Evolutionary conservation across 2,113 vertebrate genomes (phyloP).

Genomic region (Helogale parvula): DNA sequence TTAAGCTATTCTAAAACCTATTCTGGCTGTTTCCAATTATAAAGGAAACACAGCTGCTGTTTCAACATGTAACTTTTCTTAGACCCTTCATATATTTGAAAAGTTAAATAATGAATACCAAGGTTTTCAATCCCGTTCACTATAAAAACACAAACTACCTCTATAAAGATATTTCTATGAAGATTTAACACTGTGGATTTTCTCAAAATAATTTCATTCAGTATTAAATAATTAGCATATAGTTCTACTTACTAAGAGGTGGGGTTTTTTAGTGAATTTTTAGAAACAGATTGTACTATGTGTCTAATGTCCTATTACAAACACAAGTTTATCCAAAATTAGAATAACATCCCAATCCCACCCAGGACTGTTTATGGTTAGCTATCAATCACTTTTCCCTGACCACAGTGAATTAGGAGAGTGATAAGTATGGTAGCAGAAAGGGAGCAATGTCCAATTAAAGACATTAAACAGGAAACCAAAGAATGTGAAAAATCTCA

Average conservation of each 20-base stretch:
- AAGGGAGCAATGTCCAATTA: constrained; percentile 77
- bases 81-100: constrained; percentile 69
- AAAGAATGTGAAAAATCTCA: constrained; percentile 81
- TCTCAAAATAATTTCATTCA: constrained; percentile 63
- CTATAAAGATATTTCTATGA: constrained; percentile 47
- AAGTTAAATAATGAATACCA: constrained; percentile 79
- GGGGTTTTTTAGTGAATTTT: constrained; percentile 45
- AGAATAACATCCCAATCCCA: constrained; percentile 72
- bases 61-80: constrained; percentile 74
- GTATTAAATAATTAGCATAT: constrained; percentile 39
- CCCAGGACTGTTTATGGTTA: constrained; percentile 76
- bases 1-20: constrained; percentile 72
- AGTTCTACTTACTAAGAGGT: constrained; percentile 63
- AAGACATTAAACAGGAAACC: constrained; percentile 86
- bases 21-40: constrained; percentile 74
- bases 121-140: constrained; percentile 65
- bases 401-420: constrained; percentile 79
- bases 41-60: constrained; percentile 63
- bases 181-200: constrained; percentile 18
- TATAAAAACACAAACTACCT: constrained; percentile 40
- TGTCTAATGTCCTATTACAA: constrained; percentile 66
- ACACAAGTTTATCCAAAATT: constrained; percentile 71
- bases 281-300: constrained; percentile 18
- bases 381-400: constrained; percentile 84
- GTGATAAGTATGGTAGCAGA: constrained; percentile 84